phyloP scores from a whole-genome alignment of 2,888 invertebrate genomes.

The Gnatocerus cornutus region DNA sequence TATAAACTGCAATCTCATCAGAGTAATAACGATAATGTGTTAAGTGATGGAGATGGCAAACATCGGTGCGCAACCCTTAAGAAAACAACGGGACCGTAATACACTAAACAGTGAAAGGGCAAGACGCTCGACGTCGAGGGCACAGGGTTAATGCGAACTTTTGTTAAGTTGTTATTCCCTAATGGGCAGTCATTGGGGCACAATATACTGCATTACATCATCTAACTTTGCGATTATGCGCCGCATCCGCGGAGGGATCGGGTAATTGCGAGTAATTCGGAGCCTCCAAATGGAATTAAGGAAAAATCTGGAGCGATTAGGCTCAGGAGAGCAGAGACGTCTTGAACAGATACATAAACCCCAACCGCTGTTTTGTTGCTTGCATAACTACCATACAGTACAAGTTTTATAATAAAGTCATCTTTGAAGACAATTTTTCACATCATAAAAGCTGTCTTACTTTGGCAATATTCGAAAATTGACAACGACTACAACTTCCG shows the following conservation, averaged over 20 bases:
- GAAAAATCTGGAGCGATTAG: slow-evolving; percentile 26
- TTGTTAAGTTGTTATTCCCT: slow-evolving; percentile 46
- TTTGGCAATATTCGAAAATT: slow-evolving; percentile 10
- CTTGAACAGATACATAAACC: not conserved
- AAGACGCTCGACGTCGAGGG: slow-evolving; percentile 45
- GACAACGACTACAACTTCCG: slow-evolving; percentile 8
- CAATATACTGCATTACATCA: slow-evolving; percentile 46
- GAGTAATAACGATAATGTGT: slow-evolving; percentile 50
- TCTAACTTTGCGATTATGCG: slow-evolving; percentile 41
- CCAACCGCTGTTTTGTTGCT: not conserved
- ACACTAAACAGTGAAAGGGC: slow-evolving; percentile 40
- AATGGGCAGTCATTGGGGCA: slow-evolving; percentile 47
- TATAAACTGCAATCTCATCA: slow-evolving; percentile 51
- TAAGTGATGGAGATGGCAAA: slow-evolving; percentile 49
- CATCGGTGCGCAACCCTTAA: slow-evolving; percentile 37
- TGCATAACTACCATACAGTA: not conserved
- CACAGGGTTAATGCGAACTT: slow-evolving; percentile 41
- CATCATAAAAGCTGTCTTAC: not conserved
- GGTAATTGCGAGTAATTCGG: slow-evolving; percentile 37
- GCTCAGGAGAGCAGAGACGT: slow-evolving; percentile 3
- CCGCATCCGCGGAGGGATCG: slow-evolving; percentile 23
- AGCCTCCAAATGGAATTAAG: not conserved
- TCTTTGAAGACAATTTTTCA: no score
- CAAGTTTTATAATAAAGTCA: no score
- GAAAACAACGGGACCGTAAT: slow-evolving; percentile 41